A percentile compares a stretch with the other conserved stretches of the same genome.
Evolutionary conservation across 2,797 vertebrate genomes (phyloP).

Genomic region (Paguma larvata): DNA sequence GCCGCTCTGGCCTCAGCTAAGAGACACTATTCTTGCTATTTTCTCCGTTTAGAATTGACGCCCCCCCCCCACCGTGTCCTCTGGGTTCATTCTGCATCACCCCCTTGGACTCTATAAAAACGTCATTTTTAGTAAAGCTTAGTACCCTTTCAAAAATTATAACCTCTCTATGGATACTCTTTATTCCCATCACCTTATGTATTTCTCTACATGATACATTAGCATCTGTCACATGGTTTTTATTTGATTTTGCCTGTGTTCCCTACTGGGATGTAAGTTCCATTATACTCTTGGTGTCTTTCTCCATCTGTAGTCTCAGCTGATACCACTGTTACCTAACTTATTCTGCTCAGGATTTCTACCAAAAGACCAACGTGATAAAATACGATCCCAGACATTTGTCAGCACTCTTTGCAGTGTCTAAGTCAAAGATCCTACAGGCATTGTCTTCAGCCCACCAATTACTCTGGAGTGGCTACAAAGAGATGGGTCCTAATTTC

Average conservation of each 20-base stretch:
- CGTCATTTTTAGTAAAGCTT: not conserved
- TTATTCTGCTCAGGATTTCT: not conserved
- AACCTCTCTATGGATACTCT: not conserved
- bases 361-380: not conserved
- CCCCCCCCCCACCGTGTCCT: not conserved
- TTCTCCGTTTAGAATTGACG: not conserved
- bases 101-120: not conserved
- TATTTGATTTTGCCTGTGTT: not conserved
- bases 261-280: not conserved
- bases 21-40: not conserved
- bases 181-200: not conserved
- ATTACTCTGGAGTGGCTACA: not conserved
- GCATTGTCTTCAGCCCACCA: not conserved
- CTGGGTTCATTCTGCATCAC: not conserved
- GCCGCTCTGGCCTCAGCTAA: too few relatives aligned
- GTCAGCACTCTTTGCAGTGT: not conserved
- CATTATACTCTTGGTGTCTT: not conserved
- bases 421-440: too few relatives aligned
- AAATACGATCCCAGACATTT: fast-evolving
- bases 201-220: not conserved
- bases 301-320: not conserved
- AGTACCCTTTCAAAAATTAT: not conserved
- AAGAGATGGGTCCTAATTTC: not conserved
- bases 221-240: not conserved
- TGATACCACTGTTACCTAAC: not conserved